Evolutionary conservation across 2,888 invertebrate genomes (phyloP).

Genomic region (Diloba caeruleocephala): DNA sequence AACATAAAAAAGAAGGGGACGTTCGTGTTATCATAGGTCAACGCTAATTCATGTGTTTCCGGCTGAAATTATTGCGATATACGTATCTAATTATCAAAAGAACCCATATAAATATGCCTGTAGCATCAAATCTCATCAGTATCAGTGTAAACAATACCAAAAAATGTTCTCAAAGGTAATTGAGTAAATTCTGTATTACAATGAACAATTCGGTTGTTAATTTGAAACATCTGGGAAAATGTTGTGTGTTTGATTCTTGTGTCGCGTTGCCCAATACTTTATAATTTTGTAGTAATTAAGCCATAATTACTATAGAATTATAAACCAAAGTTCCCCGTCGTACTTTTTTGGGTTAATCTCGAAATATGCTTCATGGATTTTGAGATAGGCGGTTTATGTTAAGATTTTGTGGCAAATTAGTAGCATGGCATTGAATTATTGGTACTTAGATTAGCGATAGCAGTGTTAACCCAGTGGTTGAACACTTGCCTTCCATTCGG

Average conservation of each 20-base stretch:
- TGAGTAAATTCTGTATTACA: slow-evolving; percentile 41
- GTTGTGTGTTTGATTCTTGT: slow-evolving; percentile 36
- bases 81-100: slow-evolving; percentile 36
- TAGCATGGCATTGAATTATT: background rate
- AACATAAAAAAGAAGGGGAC: slow-evolving; percentile 20
- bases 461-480: too few species aligned
- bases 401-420: slow-evolving; percentile 6
- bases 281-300: too few species aligned
- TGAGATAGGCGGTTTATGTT: slow-evolving; percentile 14
- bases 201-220: slow-evolving; percentile 45
- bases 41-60: slow-evolving; percentile 46
- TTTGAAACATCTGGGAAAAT: slow-evolving; percentile 51
- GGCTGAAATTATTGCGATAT: slow-evolving; percentile 42
- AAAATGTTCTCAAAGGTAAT: slow-evolving; percentile 74
- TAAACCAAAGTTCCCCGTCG: slow-evolving; percentile 11
- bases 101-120: slow-evolving; percentile 62
- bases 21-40: slow-evolving; percentile 27
- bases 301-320: slow-evolving; percentile 30
- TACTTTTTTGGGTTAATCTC: slow-evolving; percentile 17
- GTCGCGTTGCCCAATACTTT: slow-evolving; percentile 38
- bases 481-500: too few species aligned
- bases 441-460: too few species aligned
- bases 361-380: slow-evolving; percentile 17
- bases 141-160: slow-evolving; percentile 61
- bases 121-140: slow-evolving; percentile 57